These are phyloP conservation scores for Fragum fragum DNA, from an alignment of 2,888 invertebrate genomes.

Conservation along the genomic window DNA sequence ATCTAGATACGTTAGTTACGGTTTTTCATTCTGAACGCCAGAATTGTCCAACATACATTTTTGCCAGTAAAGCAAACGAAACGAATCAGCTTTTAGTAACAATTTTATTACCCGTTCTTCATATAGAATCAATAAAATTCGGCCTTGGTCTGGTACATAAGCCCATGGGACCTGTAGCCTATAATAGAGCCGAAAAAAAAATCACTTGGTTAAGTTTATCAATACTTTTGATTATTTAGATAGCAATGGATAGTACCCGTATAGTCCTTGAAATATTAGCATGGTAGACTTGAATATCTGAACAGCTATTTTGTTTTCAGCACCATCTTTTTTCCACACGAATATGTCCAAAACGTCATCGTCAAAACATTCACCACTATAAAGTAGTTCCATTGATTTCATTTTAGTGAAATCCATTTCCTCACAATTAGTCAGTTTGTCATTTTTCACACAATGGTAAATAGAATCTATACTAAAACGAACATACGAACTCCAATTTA, in stretches of 20 bases:
- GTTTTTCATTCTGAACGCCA: too few relatives aligned
- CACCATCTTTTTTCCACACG: slow-evolving; percentile 73
- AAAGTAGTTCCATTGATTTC: slow-evolving; percentile 76
- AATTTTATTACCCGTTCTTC: too few relatives aligned
- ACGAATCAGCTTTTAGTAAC: too few relatives aligned
- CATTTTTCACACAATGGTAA: slow-evolving; percentile 65
- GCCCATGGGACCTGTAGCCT: too few relatives aligned
- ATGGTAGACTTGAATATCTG: slow-evolving; percentile 64
- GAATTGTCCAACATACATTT: too few relatives aligned
- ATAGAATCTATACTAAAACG: slow-evolving; percentile 73
- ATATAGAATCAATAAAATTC: too few relatives aligned
- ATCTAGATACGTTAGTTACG: too few relatives aligned
- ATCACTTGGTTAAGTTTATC: too few relatives aligned
- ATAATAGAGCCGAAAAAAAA: too few relatives aligned
- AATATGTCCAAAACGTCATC: slow-evolving; percentile 75
- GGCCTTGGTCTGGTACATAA: too few relatives aligned
- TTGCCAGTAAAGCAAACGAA: too few relatives aligned
- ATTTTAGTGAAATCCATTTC: slow-evolving; percentile 72
- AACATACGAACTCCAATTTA: slow-evolving; percentile 76
- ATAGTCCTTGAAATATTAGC: slow-evolving; percentile 66
- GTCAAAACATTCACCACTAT: slow-evolving; percentile 79
- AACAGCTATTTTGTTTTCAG: slow-evolving; percentile 42
- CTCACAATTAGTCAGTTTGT: slow-evolving; percentile 35
- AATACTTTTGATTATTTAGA: too few relatives aligned
- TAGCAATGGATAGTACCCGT: slow-evolving; percentile 35